These are phyloP conservation scores for Monochamus saltuarius DNA, from an alignment of 1,140 invertebrate species.

Conservation along the genomic window DNA sequence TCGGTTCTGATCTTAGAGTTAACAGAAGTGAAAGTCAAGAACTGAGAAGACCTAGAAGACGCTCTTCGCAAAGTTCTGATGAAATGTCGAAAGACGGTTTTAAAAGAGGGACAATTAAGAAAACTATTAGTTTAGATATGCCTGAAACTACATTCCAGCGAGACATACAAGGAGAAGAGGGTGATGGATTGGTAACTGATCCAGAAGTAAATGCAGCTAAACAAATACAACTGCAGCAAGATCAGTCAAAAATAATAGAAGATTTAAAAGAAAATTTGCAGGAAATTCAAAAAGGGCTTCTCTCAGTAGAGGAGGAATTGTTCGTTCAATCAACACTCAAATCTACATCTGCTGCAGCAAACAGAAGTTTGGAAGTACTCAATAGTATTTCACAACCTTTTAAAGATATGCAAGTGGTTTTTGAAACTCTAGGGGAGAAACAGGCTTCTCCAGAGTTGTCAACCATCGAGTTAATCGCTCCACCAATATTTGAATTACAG, in stretches of 20 bases:
- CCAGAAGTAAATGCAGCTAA: slow-evolving; percentile 38
- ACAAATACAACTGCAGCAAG: slow-evolving; percentile 35
- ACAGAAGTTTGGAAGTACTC: slow-evolving; percentile 65
- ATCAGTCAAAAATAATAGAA: slow-evolving; percentile 37
- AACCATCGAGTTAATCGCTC: slow-evolving; percentile 59
- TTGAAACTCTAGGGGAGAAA: slow-evolving; percentile 53
- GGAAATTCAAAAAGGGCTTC: slow-evolving; percentile 54
- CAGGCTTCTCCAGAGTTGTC: slow-evolving; percentile 49
- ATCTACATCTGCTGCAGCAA: slow-evolving; percentile 62
- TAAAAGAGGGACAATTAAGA: slow-evolving; percentile 35
- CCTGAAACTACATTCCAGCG: slow-evolving; percentile 42
- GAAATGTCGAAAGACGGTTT: slow-evolving; percentile 49
- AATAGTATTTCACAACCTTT: slow-evolving; percentile 62
- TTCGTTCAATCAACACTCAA: slow-evolving; percentile 62
- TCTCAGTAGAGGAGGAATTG: slow-evolving; percentile 61
- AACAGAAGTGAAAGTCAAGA: slow-evolving; percentile 48
- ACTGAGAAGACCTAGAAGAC: slow-evolving; percentile 48
- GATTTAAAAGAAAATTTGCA: slow-evolving; percentile 39
- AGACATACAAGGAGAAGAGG: slow-evolving; percentile 57
- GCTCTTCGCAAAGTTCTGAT: slow-evolving; percentile 55
- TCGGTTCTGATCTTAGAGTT: slow-evolving; percentile 51
- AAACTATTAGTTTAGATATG: slow-evolving; percentile 43
- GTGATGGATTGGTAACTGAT: slow-evolving; percentile 54
- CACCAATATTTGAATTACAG: slow-evolving; percentile 62
- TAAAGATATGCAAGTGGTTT: slow-evolving; percentile 62